Evolutionary conservation across 1,140 invertebrate genomes (phyloP).

Genomic region (Vanessa tameamea): DNA sequence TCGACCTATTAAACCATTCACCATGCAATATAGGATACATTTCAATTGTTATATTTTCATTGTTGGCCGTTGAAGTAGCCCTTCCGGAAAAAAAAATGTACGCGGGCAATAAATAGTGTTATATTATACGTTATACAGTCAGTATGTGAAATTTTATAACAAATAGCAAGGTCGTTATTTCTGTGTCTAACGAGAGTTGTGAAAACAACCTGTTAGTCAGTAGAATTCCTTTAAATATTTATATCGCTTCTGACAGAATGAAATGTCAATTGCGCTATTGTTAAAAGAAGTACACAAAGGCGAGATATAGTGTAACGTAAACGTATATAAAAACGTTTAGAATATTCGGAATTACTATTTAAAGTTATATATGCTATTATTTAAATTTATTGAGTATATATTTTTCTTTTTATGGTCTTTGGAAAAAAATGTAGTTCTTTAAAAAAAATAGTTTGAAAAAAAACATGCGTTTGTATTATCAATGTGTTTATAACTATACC

Average conservation of each 20-base stretch:
- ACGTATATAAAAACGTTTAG: neutral
- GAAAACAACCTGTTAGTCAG: conserved; percentile 25
- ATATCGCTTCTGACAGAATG: conserved; percentile 12
- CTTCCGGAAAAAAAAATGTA: conserved; percentile 1
- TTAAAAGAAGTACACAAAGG: conserved; percentile 10
- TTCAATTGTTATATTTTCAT: conserved; percentile 2
- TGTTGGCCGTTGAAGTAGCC: neutral
- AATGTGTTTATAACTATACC: too few relatives aligned
- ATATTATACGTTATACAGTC: neutral
- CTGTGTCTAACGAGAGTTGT: conserved; percentile 18
- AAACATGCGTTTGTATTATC: too few relatives aligned
- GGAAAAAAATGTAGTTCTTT: too few relatives aligned
- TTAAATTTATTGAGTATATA: too few relatives aligned
- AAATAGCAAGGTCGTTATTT: conserved; percentile 18
- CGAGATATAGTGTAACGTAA: conserved; percentile 7
- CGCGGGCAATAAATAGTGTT: neutral
- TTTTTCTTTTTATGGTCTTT: too few relatives aligned
- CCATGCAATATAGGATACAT: neutral
- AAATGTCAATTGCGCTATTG: conserved; percentile 28
- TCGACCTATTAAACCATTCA: neutral
- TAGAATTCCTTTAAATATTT: conserved; percentile 26
- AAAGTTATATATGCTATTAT: too few relatives aligned
- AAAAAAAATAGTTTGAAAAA: too few relatives aligned
- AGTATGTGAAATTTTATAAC: too few relatives aligned
- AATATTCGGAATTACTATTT: too few relatives aligned